These are phyloP conservation scores for Laothoe populi DNA, from an alignment of 2,888 invertebrate genomes.

Conservation along the genomic window DNA sequence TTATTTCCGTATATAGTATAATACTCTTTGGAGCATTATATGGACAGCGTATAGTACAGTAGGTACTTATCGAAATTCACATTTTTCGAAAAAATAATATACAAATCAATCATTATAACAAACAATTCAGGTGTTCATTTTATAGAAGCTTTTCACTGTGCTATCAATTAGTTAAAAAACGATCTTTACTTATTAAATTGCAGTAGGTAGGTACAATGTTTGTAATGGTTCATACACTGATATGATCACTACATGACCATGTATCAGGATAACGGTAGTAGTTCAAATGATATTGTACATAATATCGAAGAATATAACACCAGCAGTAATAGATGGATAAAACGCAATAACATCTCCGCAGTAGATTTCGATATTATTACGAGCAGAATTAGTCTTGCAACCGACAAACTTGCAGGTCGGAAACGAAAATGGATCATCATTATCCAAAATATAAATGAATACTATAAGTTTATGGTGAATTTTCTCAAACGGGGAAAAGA, in stretches of 20 bases:
- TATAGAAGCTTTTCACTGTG: too few species aligned
- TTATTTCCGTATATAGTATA: too few species aligned
- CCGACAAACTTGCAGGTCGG: background rate
- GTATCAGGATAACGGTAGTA: conserved; percentile 11
- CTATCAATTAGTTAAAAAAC: background rate
- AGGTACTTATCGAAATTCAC: too few species aligned
- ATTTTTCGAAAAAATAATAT: too few species aligned
- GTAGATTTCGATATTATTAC: conserved; percentile 17
- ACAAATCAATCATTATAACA: too few species aligned
- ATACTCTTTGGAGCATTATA: too few species aligned
- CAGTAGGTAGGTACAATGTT: too few species aligned
- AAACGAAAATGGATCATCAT: conserved; percentile 11
- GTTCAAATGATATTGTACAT: background rate
- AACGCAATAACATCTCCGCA: background rate
- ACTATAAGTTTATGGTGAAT: conserved; percentile 19
- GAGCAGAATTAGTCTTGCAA: conserved; percentile 8
- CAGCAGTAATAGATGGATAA: conserved; percentile 8
- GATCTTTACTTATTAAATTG: background rate
- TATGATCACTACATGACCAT: background rate
- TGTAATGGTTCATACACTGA: background rate
- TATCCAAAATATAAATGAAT: background rate
- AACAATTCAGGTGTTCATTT: too few species aligned
- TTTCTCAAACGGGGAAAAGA: conserved; percentile 22
- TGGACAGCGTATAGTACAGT: too few species aligned
- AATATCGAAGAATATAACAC: conserved; percentile 6